Evolutionary conservation across 1,140 invertebrate genomes (phyloP).

Genomic region (Drosophila rhopaloa): DNA sequence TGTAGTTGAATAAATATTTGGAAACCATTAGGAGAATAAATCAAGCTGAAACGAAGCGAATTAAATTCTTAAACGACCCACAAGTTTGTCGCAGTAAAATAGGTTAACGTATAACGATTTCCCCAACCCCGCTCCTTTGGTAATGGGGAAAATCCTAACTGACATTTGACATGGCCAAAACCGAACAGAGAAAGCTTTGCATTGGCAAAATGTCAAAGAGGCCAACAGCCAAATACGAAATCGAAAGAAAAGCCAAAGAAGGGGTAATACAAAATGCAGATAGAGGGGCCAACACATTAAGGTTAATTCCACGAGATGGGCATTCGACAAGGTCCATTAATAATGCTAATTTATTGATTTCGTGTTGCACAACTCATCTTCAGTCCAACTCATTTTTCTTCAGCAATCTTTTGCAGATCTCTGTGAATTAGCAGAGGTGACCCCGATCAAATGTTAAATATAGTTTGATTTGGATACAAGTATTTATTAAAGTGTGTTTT

Average conservation of each 20-base stretch:
- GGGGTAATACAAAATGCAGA: constrained; percentile 6
- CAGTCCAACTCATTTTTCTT: constrained; percentile 10
- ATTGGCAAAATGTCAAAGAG: constrained; percentile 39
- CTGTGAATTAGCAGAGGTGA: background rate
- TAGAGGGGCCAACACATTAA: constrained; percentile 23
- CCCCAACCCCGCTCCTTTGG: constrained; percentile 2
- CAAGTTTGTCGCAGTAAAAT: constrained; percentile 5
- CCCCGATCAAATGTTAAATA: background rate
- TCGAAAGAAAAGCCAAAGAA: constrained; percentile 7
- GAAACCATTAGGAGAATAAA: background rate
- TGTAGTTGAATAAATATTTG: background rate
- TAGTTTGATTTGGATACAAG: too few relatives aligned
- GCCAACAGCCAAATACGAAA: constrained; percentile 11
- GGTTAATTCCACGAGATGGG: constrained; percentile 38
- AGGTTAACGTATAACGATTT: constrained; percentile 12
- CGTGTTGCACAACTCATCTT: constrained; percentile 9
- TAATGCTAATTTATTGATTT: constrained; percentile 50
- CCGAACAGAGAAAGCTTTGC: constrained; percentile 23
- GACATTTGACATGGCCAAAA: constrained; percentile 44
- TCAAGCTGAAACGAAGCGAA: background rate
- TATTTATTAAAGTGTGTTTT: too few relatives aligned
- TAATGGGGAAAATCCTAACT: constrained; percentile 38
- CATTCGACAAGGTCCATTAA: constrained; percentile 35
- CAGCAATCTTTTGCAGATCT: background rate
- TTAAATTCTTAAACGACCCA: background rate